Percentiles rank a stretch among this genome's conserved stretches.
Evolutionary conservation across 23 tunicate species (phyloP).

Genomic region (Phallusia fumigata): DNA sequence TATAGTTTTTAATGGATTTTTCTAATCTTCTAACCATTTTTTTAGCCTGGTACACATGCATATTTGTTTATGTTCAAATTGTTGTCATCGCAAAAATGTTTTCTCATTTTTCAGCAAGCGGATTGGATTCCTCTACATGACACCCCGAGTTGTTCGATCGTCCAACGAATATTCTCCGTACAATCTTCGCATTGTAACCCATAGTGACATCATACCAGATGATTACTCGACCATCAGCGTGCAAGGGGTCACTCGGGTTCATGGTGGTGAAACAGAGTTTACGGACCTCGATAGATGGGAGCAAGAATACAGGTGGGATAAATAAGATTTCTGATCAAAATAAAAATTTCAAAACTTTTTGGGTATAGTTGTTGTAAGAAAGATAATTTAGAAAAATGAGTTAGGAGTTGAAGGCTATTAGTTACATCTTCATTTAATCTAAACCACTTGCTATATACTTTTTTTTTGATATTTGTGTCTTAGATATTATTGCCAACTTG

Average conservation of each 20-base stretch:
- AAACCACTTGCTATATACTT: too few species aligned
- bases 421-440: too few species aligned
- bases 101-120: conserved; percentile 42
- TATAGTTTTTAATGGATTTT: too few species aligned
- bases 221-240: conserved; percentile 75
- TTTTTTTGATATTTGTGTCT: neutral
- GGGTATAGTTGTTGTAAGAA: too few species aligned
- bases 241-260: conserved; percentile 68
- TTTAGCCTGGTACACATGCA: too few species aligned
- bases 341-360: too few species aligned
- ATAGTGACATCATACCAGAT: conserved; percentile 55
- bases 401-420: too few species aligned
- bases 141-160: conserved; percentile 75
- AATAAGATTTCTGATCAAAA: neutral
- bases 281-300: conserved; percentile 94
- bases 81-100: neutral
- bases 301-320: conserved; percentile 78
- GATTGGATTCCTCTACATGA: conserved; percentile 82
- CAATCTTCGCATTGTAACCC: conserved; percentile 75
- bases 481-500: conserved; percentile 77
- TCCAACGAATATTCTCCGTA: conserved; percentile 91
- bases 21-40: too few species aligned
- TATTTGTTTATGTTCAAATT: too few species aligned
- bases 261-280: conserved; percentile 74
- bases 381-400: too few species aligned